phyloP scores from a whole-genome alignment of 1,140 invertebrate genomes.

The Drosophila kepulauana region DNA sequence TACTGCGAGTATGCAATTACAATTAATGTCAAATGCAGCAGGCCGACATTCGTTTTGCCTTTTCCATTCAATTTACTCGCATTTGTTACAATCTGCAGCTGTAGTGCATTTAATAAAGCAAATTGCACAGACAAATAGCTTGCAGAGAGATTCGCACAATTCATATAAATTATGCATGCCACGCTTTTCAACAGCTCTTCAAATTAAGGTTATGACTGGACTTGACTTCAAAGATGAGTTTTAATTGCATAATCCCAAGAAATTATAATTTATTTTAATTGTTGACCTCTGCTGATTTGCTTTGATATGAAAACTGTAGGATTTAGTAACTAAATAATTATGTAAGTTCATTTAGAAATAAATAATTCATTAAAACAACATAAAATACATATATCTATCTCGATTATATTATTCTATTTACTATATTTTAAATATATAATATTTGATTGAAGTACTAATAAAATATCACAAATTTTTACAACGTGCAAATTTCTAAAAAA shows the following conservation, averaged over 20 bases:
- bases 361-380: too few relatives aligned
- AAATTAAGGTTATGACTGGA: neutral
- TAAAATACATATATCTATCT: too few relatives aligned
- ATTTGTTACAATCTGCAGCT: conserved; percentile 14
- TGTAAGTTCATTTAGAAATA: too few relatives aligned
- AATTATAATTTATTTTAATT: neutral
- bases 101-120: conserved; percentile 43
- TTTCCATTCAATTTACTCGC: conserved; percentile 39
- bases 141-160: neutral
- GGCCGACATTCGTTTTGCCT: conserved; percentile 23
- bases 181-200: conserved; percentile 62
- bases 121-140: conserved; percentile 32
- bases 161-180: conserved; percentile 61
- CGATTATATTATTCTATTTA: too few relatives aligned
- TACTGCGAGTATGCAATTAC: conserved; percentile 17
- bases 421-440: too few relatives aligned
- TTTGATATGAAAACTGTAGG: too few relatives aligned
- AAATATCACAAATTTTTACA: too few relatives aligned
- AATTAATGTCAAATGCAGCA: conserved; percentile 61
- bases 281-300: neutral
- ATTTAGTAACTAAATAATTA: too few relatives aligned
- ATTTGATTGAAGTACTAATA: too few relatives aligned
- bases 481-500: too few relatives aligned
- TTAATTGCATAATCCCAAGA: neutral
- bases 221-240: neutral